Evolutionary conservation across 2,113 vertebrate genomes (phyloP), one percentile per base, ranked within the genome.

Genomic region (Gymnocephalus cernua): DNA sequence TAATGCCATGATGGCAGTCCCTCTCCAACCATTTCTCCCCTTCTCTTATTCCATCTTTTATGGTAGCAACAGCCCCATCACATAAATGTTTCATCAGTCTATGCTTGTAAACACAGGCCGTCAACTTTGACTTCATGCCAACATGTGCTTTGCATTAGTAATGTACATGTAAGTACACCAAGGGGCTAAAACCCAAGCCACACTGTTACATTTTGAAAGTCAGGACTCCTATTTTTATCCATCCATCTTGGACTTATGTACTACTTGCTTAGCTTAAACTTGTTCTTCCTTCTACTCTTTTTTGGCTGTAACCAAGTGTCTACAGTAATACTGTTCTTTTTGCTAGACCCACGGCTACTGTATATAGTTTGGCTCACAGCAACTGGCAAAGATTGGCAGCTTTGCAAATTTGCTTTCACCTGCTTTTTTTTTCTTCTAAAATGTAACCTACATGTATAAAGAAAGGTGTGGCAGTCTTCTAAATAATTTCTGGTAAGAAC

Each of bases 21-120:
- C 16, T 58, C n/a, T 19, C 29, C n/a, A 59, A 1, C 25, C 29
- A 44, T 29, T 2, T 19, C 58, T 32, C 50, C 29, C 41, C 35
- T 29, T 50, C 25, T 70, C 75, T 63, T 45, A 38, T 77, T 67
- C 47, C 64, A 35, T 67, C 61, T 41, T 75, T 27, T 44, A 19
- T 66, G 29, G 16, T 58, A 71, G 72, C 64, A 75, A 50, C 72
- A 48, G 57, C 3, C 27, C 25, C 63, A 47, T 65, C 1, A 47
- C 68, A 69, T 47, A 54, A 63, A 91, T 77, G 19, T 86, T 86
- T 80, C 50, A 84, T 72, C 68, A 65, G 38, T 13, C 48, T 54
- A 4, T 64, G 15, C 27, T 72, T 79, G 29, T 83, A 62, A 78
- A 85, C 71, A 75, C 29, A 58, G 9, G 23, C 53, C 2, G 67